Conservation (phyloP, 2,888 invertebrate genomes). For the Conus canariensis region DNA sequence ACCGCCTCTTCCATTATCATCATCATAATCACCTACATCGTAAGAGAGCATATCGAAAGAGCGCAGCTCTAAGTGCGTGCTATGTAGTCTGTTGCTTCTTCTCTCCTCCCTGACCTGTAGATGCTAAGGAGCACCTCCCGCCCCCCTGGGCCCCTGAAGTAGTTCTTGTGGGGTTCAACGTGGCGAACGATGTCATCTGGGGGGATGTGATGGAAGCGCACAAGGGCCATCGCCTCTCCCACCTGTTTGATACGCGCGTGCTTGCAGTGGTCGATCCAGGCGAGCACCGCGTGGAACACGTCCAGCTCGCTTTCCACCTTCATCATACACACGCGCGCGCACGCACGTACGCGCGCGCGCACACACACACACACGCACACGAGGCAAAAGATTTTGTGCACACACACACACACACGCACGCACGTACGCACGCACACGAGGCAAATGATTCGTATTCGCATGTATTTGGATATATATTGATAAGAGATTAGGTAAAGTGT, state of each 20-base stretch:
- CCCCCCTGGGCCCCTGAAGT: constrained; percentile 57
- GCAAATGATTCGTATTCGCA: too few relatives aligned
- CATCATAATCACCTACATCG: too few relatives aligned
- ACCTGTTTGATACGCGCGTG: constrained; percentile 57
- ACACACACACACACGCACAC: constrained; percentile 8
- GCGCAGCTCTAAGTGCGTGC: too few relatives aligned
- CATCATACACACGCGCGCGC: not conserved
- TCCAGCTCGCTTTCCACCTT: constrained; percentile 58
- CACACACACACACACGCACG: constrained; percentile 19
- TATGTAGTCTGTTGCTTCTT: not conserved
- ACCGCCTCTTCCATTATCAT: too few relatives aligned
- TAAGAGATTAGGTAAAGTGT: too few relatives aligned
- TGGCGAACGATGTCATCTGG: constrained; percentile 63
- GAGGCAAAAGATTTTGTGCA: not conserved
- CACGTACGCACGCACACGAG: constrained; percentile 27
- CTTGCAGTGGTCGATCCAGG: constrained; percentile 67
- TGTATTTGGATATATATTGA: too few relatives aligned
- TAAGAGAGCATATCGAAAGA: too few relatives aligned
- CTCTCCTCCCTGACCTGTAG: constrained; percentile 52
- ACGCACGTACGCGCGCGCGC: not conserved
- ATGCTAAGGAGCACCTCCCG: constrained; percentile 62
- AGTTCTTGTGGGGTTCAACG: constrained; percentile 61
- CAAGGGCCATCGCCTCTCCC: constrained; percentile 56
- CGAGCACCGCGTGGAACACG: constrained; percentile 64
- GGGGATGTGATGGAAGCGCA: constrained; percentile 64